Base-by-base conservation (phyloP, 2,888 invertebrate genomes). In the Copidosoma aretas region DNA sequence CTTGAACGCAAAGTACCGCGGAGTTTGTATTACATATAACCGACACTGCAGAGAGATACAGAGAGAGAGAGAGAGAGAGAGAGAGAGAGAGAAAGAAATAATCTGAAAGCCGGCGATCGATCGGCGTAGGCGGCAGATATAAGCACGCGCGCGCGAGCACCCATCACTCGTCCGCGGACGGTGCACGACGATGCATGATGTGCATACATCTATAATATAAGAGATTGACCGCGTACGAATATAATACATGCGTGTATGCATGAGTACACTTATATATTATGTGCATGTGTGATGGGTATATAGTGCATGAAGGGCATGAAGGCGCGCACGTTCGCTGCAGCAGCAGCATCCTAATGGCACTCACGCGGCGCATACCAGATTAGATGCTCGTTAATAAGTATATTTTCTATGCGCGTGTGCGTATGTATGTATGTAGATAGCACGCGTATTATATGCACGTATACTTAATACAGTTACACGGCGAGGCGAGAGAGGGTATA, bases 381-480 rank as follows among this genome's bases (percentile, higher is more conserved):
- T 71, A 71, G 69, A 67, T 73, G 73, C 72, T 71, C 74, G 74
- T 71, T 73, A 73, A 71, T 71, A 73, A 32, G 3, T 32, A 8
- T 32, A 32, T 72, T 61, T 74, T 68, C 68, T 60, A 62, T 60
- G 21, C 41, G 39, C 21, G 25, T 39, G 17, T 32, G 32, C 8
- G 32, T 32, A 8, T 32, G 32, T 32, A 8, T 22, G 49, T 39
- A 46, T 32, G 62, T 64, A 60, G 41, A 57, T 62, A 65, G 41
- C n/a, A n/a, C n/a, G n/a, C n/a, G n/a, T n/a, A n/a, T n/a, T n/a
- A 46, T 39, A 59, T 5, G 4, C 32, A 8, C 32, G 32, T 32
- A 8, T 32, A 8, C n/a, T n/a, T n/a, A 12, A 24, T 25, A 52
- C 10, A 43, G 24, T 49, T 58, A 57, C 60, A 61, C 32, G 32